phyloP scores from a whole-genome alignment of 2,888 invertebrate genomes.

The Phaedon cochleariae region DNA sequence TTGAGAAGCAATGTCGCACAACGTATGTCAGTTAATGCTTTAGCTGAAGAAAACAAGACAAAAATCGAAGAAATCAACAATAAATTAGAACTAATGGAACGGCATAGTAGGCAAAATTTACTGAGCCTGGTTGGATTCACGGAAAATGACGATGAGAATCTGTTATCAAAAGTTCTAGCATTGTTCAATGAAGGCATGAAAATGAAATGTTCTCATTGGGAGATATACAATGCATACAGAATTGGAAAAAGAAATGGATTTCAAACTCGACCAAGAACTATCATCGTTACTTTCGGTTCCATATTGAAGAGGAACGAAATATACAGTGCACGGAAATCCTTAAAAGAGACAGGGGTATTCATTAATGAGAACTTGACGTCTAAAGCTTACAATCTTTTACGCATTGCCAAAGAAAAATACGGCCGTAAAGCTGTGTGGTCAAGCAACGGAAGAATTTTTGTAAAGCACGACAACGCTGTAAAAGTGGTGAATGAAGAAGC shows the following conservation, averaged over 20 bases:
- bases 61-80: too few relatives aligned
- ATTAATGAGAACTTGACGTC: not conserved
- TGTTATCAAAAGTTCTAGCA: not conserved
- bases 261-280: not conserved
- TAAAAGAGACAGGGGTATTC: not conserved
- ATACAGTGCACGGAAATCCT: not conserved
- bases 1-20: too few relatives aligned
- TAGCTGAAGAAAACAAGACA: too few relatives aligned
- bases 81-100: too few relatives aligned
- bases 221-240: not conserved
- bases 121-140: not conserved
- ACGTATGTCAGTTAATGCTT: too few relatives aligned
- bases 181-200: not conserved
- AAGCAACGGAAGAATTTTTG: constrained; percentile 1
- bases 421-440: constrained; percentile 1
- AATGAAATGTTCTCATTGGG: not conserved
- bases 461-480: constrained; percentile 1
- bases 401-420: constrained; percentile 1
- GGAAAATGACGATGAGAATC: not conserved
- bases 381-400: not conserved
- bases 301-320: not conserved
- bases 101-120: not conserved
- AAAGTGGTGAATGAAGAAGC: not conserved
- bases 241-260: not conserved
- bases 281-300: not conserved